Evolutionary conservation across 1,140 invertebrate genomes (phyloP).

Genomic region (Stegodyphus mimosarum): DNA sequence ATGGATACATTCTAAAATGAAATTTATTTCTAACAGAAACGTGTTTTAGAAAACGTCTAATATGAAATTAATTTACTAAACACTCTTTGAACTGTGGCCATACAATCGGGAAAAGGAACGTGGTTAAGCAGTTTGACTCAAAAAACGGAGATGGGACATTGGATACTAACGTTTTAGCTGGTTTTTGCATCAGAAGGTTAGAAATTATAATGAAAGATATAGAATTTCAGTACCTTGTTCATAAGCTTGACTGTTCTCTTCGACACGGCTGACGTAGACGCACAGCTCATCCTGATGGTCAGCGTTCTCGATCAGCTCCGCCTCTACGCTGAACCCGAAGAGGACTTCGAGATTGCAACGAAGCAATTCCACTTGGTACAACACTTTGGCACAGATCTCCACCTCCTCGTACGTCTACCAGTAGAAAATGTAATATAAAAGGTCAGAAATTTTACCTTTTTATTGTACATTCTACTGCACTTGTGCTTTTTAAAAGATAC

Average conservation of each 20-base stretch:
- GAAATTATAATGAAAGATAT: background rate
- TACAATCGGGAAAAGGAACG: too few species aligned
- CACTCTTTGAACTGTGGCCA: too few species aligned
- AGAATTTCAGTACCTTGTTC: constrained; percentile 80
- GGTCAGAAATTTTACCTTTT: background rate
- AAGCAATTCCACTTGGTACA: constrained; percentile 95
- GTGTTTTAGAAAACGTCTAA: too few species aligned
- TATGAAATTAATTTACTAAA: too few species aligned
- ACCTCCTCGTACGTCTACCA: constrained; percentile 91
- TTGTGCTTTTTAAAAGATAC: too few species aligned
- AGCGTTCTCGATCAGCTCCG: constrained; percentile 95
- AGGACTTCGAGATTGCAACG: constrained; percentile 89
- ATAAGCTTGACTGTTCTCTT: constrained; percentile 94
- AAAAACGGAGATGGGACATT: too few species aligned
- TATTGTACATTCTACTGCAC: too few species aligned
- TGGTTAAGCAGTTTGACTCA: too few species aligned
- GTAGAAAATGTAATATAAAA: constrained; percentile 65
- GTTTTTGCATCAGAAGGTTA: too few species aligned
- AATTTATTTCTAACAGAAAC: too few species aligned
- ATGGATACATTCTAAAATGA: too few species aligned
- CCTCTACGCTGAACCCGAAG: constrained; percentile 98
- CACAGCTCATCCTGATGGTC: constrained; percentile 96
- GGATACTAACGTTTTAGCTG: too few species aligned
- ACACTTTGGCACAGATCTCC: constrained; percentile 95
- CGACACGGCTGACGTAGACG: constrained; percentile 94